Evolutionary conservation across 1,140 invertebrate species (phyloP).

Genomic region (Dufourea novaeangliae): DNA sequence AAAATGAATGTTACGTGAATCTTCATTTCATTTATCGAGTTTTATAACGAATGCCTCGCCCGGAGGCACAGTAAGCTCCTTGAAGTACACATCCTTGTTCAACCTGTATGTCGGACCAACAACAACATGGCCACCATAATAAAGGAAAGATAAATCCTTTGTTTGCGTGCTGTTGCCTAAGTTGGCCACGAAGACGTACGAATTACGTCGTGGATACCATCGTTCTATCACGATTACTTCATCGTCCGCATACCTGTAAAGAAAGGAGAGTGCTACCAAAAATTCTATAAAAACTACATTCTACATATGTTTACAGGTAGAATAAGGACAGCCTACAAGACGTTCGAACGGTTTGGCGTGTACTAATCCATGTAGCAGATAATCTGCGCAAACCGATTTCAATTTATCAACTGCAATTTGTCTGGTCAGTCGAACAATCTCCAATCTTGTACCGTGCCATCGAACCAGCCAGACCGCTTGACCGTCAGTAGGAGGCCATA

Average conservation of each 20-base stretch:
- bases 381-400: too few species aligned
- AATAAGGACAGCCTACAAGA: too few species aligned
- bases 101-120: constrained; percentile 83
- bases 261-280: constrained; percentile 27
- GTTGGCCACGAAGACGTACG: constrained; percentile 88
- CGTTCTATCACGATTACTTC: constrained; percentile 88
- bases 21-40: constrained; percentile 84
- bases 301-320: too few species aligned
- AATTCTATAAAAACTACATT: constrained; percentile 2
- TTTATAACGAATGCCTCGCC: constrained; percentile 86
- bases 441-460: too few species aligned
- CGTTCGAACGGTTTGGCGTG: too few species aligned
- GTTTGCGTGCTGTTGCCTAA: constrained; percentile 83
- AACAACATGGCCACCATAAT: constrained; percentile 89
- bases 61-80: constrained; percentile 83
- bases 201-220: constrained; percentile 88
- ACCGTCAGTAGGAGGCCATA: too few species aligned
- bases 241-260: constrained; percentile 81
- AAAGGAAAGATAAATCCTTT: constrained; percentile 87
- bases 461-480: too few species aligned
- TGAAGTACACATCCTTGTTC: constrained; percentile 86
- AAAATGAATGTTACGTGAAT: constrained; percentile 19
- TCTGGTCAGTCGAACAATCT: too few species aligned
- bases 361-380: too few species aligned
- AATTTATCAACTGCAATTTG: too few species aligned